phyloP scores from a whole-genome alignment of 2,888 invertebrate species.

The Parascotia fuliginaria region DNA sequence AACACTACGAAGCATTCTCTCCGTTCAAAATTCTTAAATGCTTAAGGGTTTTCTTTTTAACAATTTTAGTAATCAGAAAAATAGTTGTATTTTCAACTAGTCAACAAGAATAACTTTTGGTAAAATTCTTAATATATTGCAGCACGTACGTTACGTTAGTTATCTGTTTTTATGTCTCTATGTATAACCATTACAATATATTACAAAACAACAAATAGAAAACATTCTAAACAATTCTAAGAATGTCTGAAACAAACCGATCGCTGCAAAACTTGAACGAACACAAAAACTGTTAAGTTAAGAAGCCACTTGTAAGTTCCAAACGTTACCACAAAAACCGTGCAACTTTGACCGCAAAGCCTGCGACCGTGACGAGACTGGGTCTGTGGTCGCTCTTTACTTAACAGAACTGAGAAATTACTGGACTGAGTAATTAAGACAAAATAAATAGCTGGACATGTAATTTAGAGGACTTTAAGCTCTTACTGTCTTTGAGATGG shows the following conservation, averaged over 20 bases:
- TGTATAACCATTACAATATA: not conserved
- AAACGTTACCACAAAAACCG: slow-evolving; percentile 34
- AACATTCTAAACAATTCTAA: slow-evolving; percentile 20
- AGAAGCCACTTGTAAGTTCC: slow-evolving; percentile 42
- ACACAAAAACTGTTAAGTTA: slow-evolving; percentile 36
- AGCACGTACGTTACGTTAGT: too few relatives aligned
- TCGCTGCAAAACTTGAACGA: slow-evolving; percentile 19
- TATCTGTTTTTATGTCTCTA: too few relatives aligned
- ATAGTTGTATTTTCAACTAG: too few relatives aligned
- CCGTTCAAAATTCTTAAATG: too few relatives aligned
- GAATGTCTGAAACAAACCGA: slow-evolving; percentile 15
- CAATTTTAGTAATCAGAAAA: too few relatives aligned
- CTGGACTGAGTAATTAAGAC: slow-evolving; percentile 29
- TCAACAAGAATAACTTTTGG: too few relatives aligned
- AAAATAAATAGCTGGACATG: slow-evolving; percentile 30
- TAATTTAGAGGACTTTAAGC: slow-evolving; percentile 2
- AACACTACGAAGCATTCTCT: too few relatives aligned
- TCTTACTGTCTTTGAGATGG: not conserved
- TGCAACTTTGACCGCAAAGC: slow-evolving; percentile 13
- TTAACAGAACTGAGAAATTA: slow-evolving; percentile 31
- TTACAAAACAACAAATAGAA: not conserved
- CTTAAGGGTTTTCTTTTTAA: too few relatives aligned
- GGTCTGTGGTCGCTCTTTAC: slow-evolving; percentile 37
- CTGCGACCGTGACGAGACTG: slow-evolving; percentile 22
- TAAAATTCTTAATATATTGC: too few relatives aligned